Percentiles rank a stretch among this genome's conserved stretches.
Conservation (phyloP, 2,888 invertebrate genomes). For the Schizotus pectinicornis region DNA sequence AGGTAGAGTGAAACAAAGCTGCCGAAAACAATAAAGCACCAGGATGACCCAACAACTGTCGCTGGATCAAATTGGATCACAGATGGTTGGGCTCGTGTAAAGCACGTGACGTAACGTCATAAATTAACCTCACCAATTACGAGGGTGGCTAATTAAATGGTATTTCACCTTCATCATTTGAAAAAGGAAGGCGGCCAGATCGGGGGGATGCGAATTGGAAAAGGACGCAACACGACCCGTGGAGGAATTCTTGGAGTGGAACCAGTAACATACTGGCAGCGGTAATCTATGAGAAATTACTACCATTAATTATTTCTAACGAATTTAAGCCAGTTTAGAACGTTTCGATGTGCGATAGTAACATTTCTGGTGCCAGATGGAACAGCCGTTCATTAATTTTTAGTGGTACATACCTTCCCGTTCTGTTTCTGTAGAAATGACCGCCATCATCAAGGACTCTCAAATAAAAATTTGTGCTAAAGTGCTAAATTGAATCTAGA, state of each 20-base stretch:
- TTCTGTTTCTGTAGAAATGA: too few species aligned
- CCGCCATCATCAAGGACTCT: too few species aligned
- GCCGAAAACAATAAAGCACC: constrained; percentile 44
- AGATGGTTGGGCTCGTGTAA: constrained; percentile 52
- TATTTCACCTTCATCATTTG: constrained; percentile 44
- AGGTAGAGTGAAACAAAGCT: constrained; percentile 36
- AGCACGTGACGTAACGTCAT: constrained; percentile 52
- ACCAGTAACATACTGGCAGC: constrained; percentile 35
- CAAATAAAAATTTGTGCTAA: too few species aligned
- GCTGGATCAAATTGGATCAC: constrained; percentile 47
- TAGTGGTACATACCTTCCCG: too few species aligned
- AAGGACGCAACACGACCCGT: neutral
- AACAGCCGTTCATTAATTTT: too few species aligned
- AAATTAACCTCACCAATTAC: constrained; percentile 49
- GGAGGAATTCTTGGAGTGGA: constrained; percentile 1
- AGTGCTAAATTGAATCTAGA: too few species aligned
- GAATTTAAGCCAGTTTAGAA: constrained; percentile 29
- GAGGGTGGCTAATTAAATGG: constrained; percentile 51
- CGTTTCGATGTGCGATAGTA: neutral
- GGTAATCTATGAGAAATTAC: constrained; percentile 40
- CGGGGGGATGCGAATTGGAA: neutral
- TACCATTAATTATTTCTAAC: constrained; percentile 44
- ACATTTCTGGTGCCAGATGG: too few species aligned
- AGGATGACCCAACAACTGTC: constrained; percentile 30
- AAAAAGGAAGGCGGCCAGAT: constrained; percentile 13